Evolutionary conservation across 2,888 invertebrate species (phyloP).

Genomic region (Digitonthophagus gazella): DNA sequence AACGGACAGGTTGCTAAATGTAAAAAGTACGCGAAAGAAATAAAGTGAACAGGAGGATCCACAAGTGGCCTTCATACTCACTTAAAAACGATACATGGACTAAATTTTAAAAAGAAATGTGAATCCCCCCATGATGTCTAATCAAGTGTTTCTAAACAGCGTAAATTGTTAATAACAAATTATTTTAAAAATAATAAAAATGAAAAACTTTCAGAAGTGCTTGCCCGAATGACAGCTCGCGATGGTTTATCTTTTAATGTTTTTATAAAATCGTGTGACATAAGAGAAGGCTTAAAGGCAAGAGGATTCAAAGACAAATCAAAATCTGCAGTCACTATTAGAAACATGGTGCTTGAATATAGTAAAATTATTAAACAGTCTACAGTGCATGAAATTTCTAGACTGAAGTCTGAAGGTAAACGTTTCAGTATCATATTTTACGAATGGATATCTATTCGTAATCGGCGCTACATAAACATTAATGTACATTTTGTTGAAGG

Average conservation of each 20-base stretch:
- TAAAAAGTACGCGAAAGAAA: no score
- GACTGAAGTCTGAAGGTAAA: conserved; percentile 26
- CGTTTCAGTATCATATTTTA: conserved; percentile 27
- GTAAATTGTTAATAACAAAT: no score
- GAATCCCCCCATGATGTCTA: no score
- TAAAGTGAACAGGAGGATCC: no score
- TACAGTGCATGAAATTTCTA: conserved; percentile 24
- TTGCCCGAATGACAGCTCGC: conserved; percentile 21
- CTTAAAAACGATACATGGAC: no score
- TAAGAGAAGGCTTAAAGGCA: conserved; percentile 19
- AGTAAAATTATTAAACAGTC: conserved; percentile 21
- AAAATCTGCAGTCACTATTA: conserved; percentile 22
- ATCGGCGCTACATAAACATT: conserved; percentile 18
- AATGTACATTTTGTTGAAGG: not conserved
- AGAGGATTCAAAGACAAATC: conserved; percentile 23
- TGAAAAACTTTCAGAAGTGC: conserved; percentile 10
- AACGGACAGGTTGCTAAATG: no score
- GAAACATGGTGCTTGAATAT: conserved; percentile 22
- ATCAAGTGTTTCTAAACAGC: no score
- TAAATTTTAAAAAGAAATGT: no score
- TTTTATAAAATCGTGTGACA: conserved; percentile 17
- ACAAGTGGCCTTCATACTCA: no score
- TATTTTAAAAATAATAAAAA: no score
- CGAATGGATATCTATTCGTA: conserved; percentile 28
- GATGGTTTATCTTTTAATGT: conserved; percentile 24